These are phyloP conservation scores for Hydraecia micacea DNA, from an alignment of 2,888 invertebrate species.

Conservation along the genomic window DNA sequence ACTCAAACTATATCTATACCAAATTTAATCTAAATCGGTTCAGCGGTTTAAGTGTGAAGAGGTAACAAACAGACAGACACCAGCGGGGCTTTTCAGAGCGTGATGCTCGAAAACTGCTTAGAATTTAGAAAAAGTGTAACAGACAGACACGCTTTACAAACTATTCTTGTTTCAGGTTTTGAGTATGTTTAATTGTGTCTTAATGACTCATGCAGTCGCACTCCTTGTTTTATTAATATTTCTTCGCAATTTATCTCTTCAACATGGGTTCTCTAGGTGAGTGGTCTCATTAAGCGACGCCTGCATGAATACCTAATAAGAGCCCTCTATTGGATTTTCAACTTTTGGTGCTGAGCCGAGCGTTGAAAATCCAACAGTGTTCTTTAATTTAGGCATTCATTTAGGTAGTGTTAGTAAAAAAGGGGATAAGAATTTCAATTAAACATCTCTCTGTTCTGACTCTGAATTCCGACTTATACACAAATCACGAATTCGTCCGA, in stretches of 20 bases:
- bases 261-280: neutral
- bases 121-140: too few relatives aligned
- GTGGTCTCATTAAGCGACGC: neutral
- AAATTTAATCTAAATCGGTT: too few relatives aligned
- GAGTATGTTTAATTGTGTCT: neutral
- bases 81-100: too few relatives aligned
- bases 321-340: neutral
- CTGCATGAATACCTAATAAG: neutral
- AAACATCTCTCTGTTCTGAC: neutral
- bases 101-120: too few relatives aligned
- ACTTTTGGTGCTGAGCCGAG: neutral
- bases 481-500: conserved; percentile 13
- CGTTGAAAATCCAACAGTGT: neutral
- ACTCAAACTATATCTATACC: too few relatives aligned
- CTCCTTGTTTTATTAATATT: neutral
- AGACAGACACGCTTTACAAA: too few relatives aligned
- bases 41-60: too few relatives aligned
- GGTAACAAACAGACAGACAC: too few relatives aligned
- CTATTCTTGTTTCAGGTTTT: too few relatives aligned
- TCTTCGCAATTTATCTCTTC: neutral
- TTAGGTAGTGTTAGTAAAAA: neutral
- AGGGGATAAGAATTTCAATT: conserved; percentile 16
- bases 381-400: neutral
- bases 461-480: neutral
- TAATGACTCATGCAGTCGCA: neutral